A percentile compares a stretch with the other conserved stretches of the same genome.
These are phyloP conservation scores for Gallirallus australis DNA, from an alignment of 2,797 vertebrate species.

Conservation along the genomic window DNA sequence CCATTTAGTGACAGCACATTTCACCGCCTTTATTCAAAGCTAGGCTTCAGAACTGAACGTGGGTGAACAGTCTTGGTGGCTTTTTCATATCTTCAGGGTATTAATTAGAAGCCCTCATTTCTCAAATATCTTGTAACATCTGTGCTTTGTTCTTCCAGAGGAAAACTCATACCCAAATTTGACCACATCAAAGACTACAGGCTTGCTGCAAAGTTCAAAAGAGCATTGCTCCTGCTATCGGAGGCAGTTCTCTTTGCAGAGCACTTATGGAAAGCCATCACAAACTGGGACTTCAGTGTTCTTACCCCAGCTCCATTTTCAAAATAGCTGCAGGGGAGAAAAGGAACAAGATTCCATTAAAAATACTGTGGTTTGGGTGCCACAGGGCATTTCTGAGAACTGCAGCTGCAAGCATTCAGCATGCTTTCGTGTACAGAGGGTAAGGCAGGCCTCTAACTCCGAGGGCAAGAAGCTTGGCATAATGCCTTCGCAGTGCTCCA, in stretches of 20 bases:
- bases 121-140: background rate
- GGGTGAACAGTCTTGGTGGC: background rate
- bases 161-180: background rate
- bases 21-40: background rate
- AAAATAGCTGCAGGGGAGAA: background rate
- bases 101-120: slow-evolving; percentile 23
- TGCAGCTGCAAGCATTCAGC: background rate
- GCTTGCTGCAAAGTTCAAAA: background rate
- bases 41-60: background rate
- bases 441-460: background rate
- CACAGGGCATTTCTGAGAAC: background rate
- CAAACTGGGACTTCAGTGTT: background rate
- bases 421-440: background rate
- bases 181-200: slow-evolving; percentile 26
- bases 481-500: background rate
- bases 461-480: background rate
- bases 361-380: background rate
- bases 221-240: background rate
- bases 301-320: background rate
- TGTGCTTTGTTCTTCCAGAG: slow-evolving; percentile 25
- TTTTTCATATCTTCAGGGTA: background rate
- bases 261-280: background rate
- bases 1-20: background rate
- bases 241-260: background rate
- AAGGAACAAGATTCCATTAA: background rate